Base-by-base conservation (phyloP, 2,113 vertebrate species). In the Cranoglanis bouderius region DNA sequence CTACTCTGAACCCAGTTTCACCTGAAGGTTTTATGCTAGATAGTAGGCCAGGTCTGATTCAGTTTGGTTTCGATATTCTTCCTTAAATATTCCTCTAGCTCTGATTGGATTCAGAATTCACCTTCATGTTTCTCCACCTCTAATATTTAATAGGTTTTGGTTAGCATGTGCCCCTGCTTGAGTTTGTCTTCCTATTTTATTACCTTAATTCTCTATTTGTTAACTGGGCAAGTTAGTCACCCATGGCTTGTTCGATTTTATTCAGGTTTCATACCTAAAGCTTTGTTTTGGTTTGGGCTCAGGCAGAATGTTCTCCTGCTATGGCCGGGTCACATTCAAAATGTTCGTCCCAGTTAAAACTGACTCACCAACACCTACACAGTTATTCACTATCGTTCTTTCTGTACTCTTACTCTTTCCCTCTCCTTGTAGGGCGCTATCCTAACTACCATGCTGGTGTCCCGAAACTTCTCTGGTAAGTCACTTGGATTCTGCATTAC, bases 401-500 rank as follows among this genome's bases (percentile, higher is more conserved):
- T 55, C 24, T 83, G n/a, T 26, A 24, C 49, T 83, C 38, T 35
- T 53, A 32, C 1, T 82, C 53, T 6, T 61, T 9, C n/a, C 65
- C 43, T 74, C 49, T 85, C 46, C 84, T 82, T 88, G 0, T 91
- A 97, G 96, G 96, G 96, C 0, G 96, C 96, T 59, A 97, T 97
- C 90, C 96, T 97, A 65, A 97, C 96, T 86, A 97, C 96, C 87
- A 97, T 97, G 96, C 90, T 97, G 94, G 96, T 96, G 88, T 97
- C 96, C 38, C 93, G 96, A 86, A 97, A 97, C 93, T 97, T 97
- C 92, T 97, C 96, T 94, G 96, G 96, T 97, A 94, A 96, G 96
- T 87, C 67, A 35, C 12, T 65, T 38, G 2, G 51, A 38, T 32
- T 14, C 32, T 43, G 43, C 9, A 7, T 18, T 51, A 0, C 12